Conservation (phyloP, 2,888 invertebrate species). For the Drosophila barbarae region DNA sequence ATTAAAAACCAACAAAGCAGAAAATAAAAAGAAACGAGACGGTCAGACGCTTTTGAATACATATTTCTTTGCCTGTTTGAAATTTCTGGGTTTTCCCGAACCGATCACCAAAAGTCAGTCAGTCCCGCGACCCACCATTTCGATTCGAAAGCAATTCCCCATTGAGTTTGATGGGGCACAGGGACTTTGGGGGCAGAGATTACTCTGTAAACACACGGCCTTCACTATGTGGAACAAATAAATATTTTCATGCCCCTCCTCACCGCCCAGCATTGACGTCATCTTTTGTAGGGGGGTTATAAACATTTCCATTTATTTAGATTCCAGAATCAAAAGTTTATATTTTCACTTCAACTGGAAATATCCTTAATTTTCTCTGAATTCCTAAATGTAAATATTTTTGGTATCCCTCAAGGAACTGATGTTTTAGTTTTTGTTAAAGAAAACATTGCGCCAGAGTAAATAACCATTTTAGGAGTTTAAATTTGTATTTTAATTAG, state of each 20-base stretch:
- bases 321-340: background rate
- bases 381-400: background rate
- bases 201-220: slow-evolving; percentile 19
- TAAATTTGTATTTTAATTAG: background rate
- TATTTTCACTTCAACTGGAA: background rate
- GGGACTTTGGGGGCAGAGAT: slow-evolving; percentile 17
- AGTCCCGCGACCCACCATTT: slow-evolving; percentile 16
- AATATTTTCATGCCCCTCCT: background rate
- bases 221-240: slow-evolving; percentile 6
- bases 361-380: background rate
- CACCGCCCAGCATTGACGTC: slow-evolving; percentile 15
- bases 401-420: no score
- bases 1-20: slow-evolving; percentile 32
- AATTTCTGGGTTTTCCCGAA: slow-evolving; percentile 60
- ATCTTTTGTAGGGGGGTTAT: background rate
- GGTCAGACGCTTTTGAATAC: slow-evolving; percentile 34
- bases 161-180: slow-evolving; percentile 4
- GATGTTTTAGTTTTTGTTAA: background rate
- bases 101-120: slow-evolving; percentile 19
- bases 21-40: slow-evolving; percentile 24
- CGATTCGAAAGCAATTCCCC: slow-evolving; percentile 36
- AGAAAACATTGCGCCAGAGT: background rate
- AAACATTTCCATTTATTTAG: background rate
- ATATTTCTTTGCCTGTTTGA: slow-evolving; percentile 42
- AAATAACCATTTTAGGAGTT: background rate